A percentile compares a stretch with the other conserved stretches of the same genome.
Conservation (phyloP, 2,113 vertebrate genomes). For the Thamnophis sirtalis region DNA sequence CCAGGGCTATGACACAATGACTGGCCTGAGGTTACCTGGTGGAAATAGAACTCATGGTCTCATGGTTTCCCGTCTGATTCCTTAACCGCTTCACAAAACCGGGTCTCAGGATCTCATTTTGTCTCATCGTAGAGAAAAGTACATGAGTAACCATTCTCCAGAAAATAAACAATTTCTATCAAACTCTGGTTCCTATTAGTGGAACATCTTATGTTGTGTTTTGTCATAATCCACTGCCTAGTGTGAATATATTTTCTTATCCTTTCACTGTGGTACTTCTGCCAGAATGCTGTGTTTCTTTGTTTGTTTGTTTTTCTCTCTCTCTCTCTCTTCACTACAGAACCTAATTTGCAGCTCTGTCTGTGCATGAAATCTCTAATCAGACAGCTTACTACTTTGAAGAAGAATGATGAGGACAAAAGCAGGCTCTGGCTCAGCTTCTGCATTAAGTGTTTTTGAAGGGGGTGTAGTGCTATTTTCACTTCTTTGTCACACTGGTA, state of each 20-base stretch:
- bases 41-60: neutral
- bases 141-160: neutral
- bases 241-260: conserved; percentile 21
- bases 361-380: conserved; percentile 39
- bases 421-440: conserved; percentile 5
- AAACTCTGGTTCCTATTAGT: conserved; percentile 3
- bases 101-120: conserved; percentile 26
- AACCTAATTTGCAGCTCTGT: conserved; percentile 33
- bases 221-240: conserved; percentile 19
- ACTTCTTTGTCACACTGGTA: neutral
- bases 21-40: neutral
- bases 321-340: neutral
- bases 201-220: neutral
- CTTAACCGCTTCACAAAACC: neutral
- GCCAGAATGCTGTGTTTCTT: neutral
- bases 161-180: conserved; percentile 1
- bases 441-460: neutral
- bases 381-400: neutral
- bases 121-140: conserved; percentile 32
- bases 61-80: neutral
- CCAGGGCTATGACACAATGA: neutral
- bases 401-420: conserved; percentile 20
- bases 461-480: neutral
- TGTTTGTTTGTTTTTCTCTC: neutral
- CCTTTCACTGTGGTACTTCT: conserved; percentile 12